phyloP scores from a whole-genome alignment of 2,888 invertebrate genomes.

The Platycnemis pennipes region DNA sequence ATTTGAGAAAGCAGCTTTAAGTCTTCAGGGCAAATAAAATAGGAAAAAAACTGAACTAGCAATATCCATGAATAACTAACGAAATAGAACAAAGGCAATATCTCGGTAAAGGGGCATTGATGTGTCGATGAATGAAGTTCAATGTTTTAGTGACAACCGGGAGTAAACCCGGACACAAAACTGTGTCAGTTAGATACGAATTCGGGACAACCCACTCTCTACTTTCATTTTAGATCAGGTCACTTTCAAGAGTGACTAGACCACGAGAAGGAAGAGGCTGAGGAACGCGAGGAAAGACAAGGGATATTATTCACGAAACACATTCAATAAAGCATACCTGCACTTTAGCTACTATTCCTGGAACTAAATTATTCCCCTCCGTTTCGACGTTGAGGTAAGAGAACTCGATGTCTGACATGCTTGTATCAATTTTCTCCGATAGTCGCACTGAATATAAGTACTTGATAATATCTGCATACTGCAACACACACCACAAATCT shows the following conservation, averaged over 20 bases:
- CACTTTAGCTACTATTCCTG: slow-evolving; percentile 71
- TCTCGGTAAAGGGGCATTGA: background rate
- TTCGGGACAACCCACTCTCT: slow-evolving; percentile 50
- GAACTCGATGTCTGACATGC: slow-evolving; percentile 71
- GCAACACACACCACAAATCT: slow-evolving; percentile 72
- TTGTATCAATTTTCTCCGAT: slow-evolving; percentile 71
- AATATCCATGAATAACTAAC: too few species aligned
- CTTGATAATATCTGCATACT: slow-evolving; percentile 73
- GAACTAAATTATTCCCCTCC: slow-evolving; percentile 69
- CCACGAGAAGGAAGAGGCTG: background rate
- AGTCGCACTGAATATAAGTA: slow-evolving; percentile 73
- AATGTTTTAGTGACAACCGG: slow-evolving; percentile 29
- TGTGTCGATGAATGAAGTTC: slow-evolving; percentile 15
- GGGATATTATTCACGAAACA: background rate
- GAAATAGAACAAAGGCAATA: too few species aligned
- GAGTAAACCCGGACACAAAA: slow-evolving; percentile 54
- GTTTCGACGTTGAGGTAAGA: slow-evolving; percentile 72
- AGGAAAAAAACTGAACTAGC: too few species aligned
- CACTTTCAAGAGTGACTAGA: background rate
- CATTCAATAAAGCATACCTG: slow-evolving; percentile 69
- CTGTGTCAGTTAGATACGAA: slow-evolving; percentile 51
- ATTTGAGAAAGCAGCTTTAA: too few species aligned
- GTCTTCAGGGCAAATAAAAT: too few species aligned
- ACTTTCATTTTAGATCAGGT: slow-evolving; percentile 55
- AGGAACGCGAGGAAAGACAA: background rate